Base-by-base conservation (phyloP, 2,888 invertebrate genomes). In the Lacanobia wlatinum region DNA sequence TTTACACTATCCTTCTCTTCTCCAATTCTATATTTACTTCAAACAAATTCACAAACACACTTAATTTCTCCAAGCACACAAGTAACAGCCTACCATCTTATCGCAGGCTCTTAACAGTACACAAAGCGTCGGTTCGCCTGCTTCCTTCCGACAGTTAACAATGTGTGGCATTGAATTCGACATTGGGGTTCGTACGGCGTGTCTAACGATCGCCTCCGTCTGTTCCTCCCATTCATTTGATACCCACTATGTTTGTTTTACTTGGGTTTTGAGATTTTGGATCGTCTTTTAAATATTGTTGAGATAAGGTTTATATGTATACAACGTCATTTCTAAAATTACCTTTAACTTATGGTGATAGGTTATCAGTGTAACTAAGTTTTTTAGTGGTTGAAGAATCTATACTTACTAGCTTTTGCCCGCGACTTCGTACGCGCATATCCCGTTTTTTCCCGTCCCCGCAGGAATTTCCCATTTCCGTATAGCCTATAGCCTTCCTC, bases 161-260 rank as follows among this genome's bases (percentile, higher is more conserved):
- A 95, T 95, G 94, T 92, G 87, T 92, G 95, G 95, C 95, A 95
- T 95, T 95, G 95, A 92, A 89, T 87, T 91, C 94, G 95, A 94
- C 95, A 95, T 95, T 95, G 95, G 94, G 89, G 90, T 85, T 88
- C 91, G 90, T 81, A 82, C 87, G 85, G 87, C 93, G 94, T 95
- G 92, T 95, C 95, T 94, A 93, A 94, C 93, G 91, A 95, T 92
- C 92, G 88, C 89, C 91, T 87, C 86, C 89, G 92, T 78, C 81
- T 83, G 94, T 95, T 95, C 95, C 95, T 95, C 92, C 94, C 93
- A 95, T 95, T 95, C 94, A 94, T 91, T 90, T 82, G 87, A 84
- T 89, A 89, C 87, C 86, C 84, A 86, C 87, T 84, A 67, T 84
- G 85, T 88, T 89, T 90, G 90, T 89, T 90, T 90, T 90, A 85